Percentiles rank a stretch among this genome's conserved stretches.
Conservation (phyloP, 2,797 vertebrate species). For the Crocidura indochinensis region DNA sequence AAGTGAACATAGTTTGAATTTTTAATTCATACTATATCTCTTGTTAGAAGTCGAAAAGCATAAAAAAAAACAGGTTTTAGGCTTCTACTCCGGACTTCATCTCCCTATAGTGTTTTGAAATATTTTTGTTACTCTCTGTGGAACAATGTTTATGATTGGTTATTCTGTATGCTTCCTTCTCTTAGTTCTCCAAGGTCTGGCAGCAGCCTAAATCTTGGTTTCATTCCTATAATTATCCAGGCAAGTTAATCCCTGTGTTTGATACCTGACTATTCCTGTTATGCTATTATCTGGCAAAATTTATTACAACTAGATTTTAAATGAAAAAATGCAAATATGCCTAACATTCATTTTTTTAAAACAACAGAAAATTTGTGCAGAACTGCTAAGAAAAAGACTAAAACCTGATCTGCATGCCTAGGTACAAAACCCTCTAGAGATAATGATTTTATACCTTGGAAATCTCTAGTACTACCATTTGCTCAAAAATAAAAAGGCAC, state of each 20-base stretch:
- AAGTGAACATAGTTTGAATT: not conserved
- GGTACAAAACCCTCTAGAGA: not conserved
- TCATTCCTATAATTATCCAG: constrained; percentile 20
- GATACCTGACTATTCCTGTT: constrained; percentile 20
- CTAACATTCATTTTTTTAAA: constrained; percentile 68
- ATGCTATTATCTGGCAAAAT: constrained; percentile 37
- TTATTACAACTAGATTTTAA: constrained; percentile 51
- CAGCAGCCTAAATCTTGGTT: constrained; percentile 22
- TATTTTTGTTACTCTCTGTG: not conserved
- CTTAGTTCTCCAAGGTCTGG: not conserved
- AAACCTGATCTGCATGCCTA: constrained; percentile 35
- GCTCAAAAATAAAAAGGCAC: constrained; percentile 59
- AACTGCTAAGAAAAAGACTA: constrained; percentile 30
- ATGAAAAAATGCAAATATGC: constrained; percentile 64
- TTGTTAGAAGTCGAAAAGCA: not conserved
- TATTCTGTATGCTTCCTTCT: not conserved
- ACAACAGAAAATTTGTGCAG: not conserved
- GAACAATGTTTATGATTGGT: not conserved
- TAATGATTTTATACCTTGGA: constrained; percentile 32
- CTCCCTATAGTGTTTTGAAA: not conserved
- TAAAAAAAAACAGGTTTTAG: not conserved
- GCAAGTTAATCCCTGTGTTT: not conserved
- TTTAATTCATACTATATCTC: not conserved
- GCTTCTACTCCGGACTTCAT: not conserved
- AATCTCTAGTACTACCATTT: constrained; percentile 48